Base-by-base conservation (phyloP, 2,113 vertebrate genomes). In the Onychostoma macrolepis region DNA sequence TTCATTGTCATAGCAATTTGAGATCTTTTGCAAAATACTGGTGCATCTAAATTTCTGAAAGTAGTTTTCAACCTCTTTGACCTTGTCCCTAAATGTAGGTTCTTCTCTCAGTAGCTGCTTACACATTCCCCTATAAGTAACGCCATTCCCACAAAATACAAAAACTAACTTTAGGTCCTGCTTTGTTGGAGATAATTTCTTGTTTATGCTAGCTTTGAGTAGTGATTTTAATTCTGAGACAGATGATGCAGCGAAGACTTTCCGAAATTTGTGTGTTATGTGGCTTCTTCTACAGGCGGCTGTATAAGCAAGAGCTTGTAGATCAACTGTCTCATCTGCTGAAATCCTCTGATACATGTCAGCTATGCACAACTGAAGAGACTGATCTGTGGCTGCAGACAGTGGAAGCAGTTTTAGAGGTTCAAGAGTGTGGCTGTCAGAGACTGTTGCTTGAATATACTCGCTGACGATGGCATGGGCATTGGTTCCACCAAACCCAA, bases 401-500 rank as follows among this genome's bases (percentile, higher is more conserved):
- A 96, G 86, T 43, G 95, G 87, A 90, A 97, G 94, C 85, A 96
- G 76, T 85, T 95, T 94, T 26, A 90, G 86, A 24, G 91, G 88
- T 48, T 89, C 72, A 88, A 92, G 91, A 80, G 53, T 53, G 13
- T 83, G 91, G 72, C 84, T 19, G 24, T 77, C 76, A 26, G 89
- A 81, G 77, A 65, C 2, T 8, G 78, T 56, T 2, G 41, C 61
- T 81, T 94, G 90, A 58, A 90, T 95, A 41, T 95, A 82, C 85
- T 97, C 94, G 86, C 89, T 96, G 21, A 98, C 90, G 82, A 97
- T 92, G 2, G 86, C 88, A 12, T 97, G 97, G 83, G 94, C 95
- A 90, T 97, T 98, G 77, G 96, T 97, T 61, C 96, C 96, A 26
- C 96, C 97, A 94, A 97, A 97, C 9, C 96, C 96, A 95, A 98